These are phyloP conservation scores for Mimachlamys varia DNA, from an alignment of 2,888 invertebrate species.

Conservation along the genomic window DNA sequence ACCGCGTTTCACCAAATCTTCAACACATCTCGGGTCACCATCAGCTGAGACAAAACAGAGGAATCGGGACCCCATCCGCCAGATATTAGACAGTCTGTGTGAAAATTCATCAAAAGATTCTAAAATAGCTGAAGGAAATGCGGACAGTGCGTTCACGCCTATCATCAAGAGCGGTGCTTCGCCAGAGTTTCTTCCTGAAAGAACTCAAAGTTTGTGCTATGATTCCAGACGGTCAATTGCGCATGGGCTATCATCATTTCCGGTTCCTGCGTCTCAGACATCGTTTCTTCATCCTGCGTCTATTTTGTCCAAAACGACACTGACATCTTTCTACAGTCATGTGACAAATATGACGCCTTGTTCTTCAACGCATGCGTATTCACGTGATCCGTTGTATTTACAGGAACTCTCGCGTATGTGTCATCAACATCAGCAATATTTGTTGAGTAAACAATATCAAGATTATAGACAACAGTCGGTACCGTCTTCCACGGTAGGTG, in stretches of 20 bases:
- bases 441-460: background rate
- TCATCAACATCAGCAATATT: background rate
- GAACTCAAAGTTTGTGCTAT: background rate
- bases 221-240: background rate
- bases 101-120: background rate
- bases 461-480: background rate
- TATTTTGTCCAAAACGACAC: conserved; percentile 13
- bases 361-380: background rate
- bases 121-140: background rate
- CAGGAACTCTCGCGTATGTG: conserved; percentile 24
- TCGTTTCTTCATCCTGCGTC: conserved; percentile 1
- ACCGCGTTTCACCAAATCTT: background rate
- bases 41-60: background rate
- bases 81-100: background rate
- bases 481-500: background rate
- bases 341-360: background rate
- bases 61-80: background rate
- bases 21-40: background rate
- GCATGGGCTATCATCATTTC: background rate
- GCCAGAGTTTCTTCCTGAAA: background rate
- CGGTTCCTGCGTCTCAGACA: background rate
- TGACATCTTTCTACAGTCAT: conserved; percentile 13
- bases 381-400: conserved; percentile 11
- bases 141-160: background rate
- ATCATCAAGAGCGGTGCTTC: background rate